Evolutionary conservation across 2,888 invertebrate species (phyloP).

Genomic region (Brenthis ino): DNA sequence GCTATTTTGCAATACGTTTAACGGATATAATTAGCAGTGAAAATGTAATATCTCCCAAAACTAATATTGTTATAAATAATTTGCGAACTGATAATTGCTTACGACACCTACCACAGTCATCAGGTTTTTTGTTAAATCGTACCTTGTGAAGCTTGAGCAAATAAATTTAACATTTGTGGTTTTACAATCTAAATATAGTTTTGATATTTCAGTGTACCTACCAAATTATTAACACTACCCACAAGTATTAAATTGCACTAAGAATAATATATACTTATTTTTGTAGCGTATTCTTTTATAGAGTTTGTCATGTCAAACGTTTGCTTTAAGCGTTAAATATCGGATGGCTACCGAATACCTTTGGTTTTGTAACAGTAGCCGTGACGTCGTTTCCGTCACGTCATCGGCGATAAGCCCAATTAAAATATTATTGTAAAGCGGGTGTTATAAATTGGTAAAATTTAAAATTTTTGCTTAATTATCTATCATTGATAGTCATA

Average conservation of each 20-base stretch:
- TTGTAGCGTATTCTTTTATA: neutral
- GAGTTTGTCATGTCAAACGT: neutral
- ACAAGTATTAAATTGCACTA: constrained; percentile 7
- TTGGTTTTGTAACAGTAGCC: constrained; percentile 55
- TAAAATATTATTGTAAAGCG: constrained; percentile 46
- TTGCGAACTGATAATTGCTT: constrained; percentile 26
- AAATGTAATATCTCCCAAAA: constrained; percentile 16
- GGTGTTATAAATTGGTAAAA: constrained; percentile 43
- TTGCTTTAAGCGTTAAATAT: constrained; percentile 19
- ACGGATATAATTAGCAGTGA: constrained; percentile 22
- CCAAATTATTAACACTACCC: neutral
- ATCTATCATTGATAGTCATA: neutral
- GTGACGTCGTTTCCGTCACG: constrained; percentile 45
- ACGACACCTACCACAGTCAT: constrained; percentile 2
- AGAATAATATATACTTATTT: neutral
- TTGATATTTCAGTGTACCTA: constrained; percentile 2
- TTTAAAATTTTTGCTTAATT: neutral
- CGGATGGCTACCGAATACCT: constrained; percentile 58
- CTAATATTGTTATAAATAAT: constrained; percentile 21
- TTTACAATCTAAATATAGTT: constrained; percentile 11
- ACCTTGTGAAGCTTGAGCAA: constrained; percentile 5
- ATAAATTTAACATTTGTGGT: constrained; percentile 1
- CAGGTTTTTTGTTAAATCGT: constrained; percentile 13
- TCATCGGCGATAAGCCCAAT: constrained; percentile 49
- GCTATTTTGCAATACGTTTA: constrained; percentile 18